Evolutionary conservation across 2,888 invertebrate genomes (phyloP), one percentile per base, ranked within the genome.

Genomic region (Latrodectus elegans): DNA sequence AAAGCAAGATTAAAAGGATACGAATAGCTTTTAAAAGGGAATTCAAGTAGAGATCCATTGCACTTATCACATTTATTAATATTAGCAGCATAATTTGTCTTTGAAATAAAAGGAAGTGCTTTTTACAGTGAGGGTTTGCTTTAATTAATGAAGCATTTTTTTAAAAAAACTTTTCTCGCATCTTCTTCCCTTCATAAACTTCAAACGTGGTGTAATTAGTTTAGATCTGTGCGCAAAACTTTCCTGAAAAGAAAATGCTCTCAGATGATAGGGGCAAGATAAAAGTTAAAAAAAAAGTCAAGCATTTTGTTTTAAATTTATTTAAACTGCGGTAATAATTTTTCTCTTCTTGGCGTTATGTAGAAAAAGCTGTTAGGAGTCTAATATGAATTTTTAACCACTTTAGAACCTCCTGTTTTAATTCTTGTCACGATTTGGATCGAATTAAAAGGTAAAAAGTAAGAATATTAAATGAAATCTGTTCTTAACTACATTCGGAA

Each of bases 1-100:
- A 22, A 60, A 60, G 11, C n/a, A n/a, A 60, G n/a, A 60, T 60
- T n/a, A 60, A 60, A n/a, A 9, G 15, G 6, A n/a, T n/a, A 60
- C 60, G n/a, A n/a, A 60, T n/a, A 14, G 60, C 11, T 60, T 60
- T 60, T n/a, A 60, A 60, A n/a, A 8, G 22, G 10, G 52, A 15
- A 52, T 73, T 17, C 53, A 73, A 73, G 22, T 49, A 17, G 52
- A 52, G 49, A 14, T 72, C 11, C 49, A 73, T 55, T 38, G 55
- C 53, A 74, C 81, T 81, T 81, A 81, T 73, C 81, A 26, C 73
- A 81, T 81, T 73, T 81, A 81, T 81, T 81, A 81, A 74, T 81
- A 73, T 81, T 81, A 81, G 81, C 52, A n/a, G 65, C 67, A 22
- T 74, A 81, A 81, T 81, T 81, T 74, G 81, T 74, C 81, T 73